These are phyloP conservation scores for Scortum barcoo DNA, from an alignment of 2,113 vertebrate species.

Conservation along the genomic window DNA sequence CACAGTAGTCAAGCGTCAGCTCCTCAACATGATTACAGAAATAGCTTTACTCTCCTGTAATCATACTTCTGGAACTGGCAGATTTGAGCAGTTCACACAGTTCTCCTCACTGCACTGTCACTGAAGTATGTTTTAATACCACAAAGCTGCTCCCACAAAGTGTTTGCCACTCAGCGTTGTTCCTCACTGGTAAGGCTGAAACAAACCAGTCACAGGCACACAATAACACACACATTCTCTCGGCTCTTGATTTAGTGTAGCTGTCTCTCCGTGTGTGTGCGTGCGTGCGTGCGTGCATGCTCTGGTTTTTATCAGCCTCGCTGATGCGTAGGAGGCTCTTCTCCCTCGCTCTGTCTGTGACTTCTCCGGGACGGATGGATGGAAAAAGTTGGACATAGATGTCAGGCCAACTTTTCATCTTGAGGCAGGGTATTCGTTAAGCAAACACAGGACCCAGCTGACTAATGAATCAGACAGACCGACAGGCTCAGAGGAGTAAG, in stretches of 20 bases:
- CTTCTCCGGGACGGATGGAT: constrained; percentile 68
- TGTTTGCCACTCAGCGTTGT: constrained; percentile 38
- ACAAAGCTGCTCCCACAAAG: constrained; percentile 42
- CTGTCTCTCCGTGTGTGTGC: constrained; percentile 52
- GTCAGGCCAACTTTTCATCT: constrained; percentile 77
- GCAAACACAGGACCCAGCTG: constrained; percentile 74
- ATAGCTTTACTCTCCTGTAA: constrained; percentile 19
- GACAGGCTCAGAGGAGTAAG: constrained; percentile 56
- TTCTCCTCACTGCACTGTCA: constrained; percentile 38
- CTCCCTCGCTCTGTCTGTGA: constrained; percentile 49
- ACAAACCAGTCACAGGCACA: constrained; percentile 32
- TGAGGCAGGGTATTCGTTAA: constrained; percentile 72
- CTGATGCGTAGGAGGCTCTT: constrained; percentile 71
- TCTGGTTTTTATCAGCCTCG: constrained; percentile 79
- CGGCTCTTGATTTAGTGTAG: constrained; percentile 67
- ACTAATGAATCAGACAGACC: constrained; percentile 71
- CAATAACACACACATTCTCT: constrained; percentile 29
- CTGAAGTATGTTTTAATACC: constrained; percentile 51
- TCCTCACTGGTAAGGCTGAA: constrained; percentile 34
- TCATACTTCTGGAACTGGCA: constrained; percentile 27
- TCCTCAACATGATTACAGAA: constrained; percentile 12
- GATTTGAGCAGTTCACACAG: constrained; percentile 43
- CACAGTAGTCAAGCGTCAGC: background rate
- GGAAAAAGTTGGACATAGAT: constrained; percentile 78
- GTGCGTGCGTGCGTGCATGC: too few relatives aligned